A percentile compares a stretch with the other conserved stretches of the same genome.
These are phyloP conservation scores for Acanthiza pusilla DNA, from an alignment of 2,797 vertebrate genomes.

Conservation along the genomic window DNA sequence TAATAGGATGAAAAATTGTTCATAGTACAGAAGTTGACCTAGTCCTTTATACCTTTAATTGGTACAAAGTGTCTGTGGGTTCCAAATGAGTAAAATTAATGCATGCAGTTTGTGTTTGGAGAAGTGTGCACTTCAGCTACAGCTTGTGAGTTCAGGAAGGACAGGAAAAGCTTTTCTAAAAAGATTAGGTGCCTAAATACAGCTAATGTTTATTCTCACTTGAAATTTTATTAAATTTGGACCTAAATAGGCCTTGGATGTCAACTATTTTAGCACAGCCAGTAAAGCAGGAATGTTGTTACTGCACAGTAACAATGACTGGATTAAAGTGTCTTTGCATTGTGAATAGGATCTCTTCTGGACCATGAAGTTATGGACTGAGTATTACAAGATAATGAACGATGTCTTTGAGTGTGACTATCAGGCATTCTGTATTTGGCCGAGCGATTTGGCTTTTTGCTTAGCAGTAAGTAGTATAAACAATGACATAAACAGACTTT, in stretches of 20 bases:
- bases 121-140: background rate
- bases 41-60: background rate
- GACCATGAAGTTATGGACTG: background rate
- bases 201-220: background rate
- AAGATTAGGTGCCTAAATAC: background rate
- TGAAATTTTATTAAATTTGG: background rate
- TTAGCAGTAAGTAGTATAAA: background rate
- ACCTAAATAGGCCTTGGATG: background rate
- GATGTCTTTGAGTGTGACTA: background rate
- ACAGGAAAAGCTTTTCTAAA: background rate
- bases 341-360: slow-evolving; percentile 20
- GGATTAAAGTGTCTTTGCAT: slow-evolving; percentile 39
- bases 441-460: background rate
- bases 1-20: background rate
- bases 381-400: background rate
- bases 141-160: background rate
- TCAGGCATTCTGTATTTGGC: background rate
- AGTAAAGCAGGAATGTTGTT: slow-evolving; percentile 21
- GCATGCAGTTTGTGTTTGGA: background rate
- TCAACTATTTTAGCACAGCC: background rate
- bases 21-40: background rate
- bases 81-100: background rate
- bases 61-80: background rate
- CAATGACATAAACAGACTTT: background rate
- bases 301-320: background rate